A percentile compares a stretch with the other conserved stretches of the same genome.
These are phyloP conservation scores for Botia kubotai DNA, from an alignment of 2,797 vertebrate genomes.

Conservation along the genomic window DNA sequence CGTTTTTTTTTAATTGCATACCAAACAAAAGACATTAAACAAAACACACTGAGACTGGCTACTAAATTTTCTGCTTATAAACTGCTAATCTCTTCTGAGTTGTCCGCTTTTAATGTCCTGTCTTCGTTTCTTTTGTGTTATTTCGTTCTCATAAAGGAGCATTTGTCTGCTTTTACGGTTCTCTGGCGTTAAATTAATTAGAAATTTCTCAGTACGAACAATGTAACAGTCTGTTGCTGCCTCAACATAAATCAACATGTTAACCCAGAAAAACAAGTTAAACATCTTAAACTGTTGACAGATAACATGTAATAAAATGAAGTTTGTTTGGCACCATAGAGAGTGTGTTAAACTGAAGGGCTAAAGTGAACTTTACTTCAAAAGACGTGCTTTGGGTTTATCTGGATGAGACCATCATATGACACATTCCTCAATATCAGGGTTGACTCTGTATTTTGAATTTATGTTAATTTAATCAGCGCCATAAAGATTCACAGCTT, in stretches of 20 bases:
- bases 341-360: slow-evolving; percentile 16
- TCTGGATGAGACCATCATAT: too few species aligned
- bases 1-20: not conserved
- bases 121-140: slow-evolving; percentile 17
- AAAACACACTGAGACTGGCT: not conserved
- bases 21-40: slow-evolving; percentile 4
- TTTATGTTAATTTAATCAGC: too few species aligned
- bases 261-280: not conserved
- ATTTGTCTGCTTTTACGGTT: not conserved
- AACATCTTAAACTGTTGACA: not conserved
- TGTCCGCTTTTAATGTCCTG: not conserved
- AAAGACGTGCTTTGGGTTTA: too few species aligned
- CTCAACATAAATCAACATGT: slow-evolving; percentile 33
- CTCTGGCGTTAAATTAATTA: slow-evolving; percentile 4
- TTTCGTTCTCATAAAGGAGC: not conserved
- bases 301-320: not conserved
- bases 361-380: not conserved
- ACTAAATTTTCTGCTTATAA: slow-evolving; percentile 4
- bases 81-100: not conserved
- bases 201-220: slow-evolving; percentile 27
- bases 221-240: not conserved
- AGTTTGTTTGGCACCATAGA: too few species aligned
- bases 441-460: too few species aligned
- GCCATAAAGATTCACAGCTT: too few species aligned
- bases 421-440: too few species aligned